Conservation (phyloP, 2,797 vertebrate genomes). For the Karalla daura region DNA sequence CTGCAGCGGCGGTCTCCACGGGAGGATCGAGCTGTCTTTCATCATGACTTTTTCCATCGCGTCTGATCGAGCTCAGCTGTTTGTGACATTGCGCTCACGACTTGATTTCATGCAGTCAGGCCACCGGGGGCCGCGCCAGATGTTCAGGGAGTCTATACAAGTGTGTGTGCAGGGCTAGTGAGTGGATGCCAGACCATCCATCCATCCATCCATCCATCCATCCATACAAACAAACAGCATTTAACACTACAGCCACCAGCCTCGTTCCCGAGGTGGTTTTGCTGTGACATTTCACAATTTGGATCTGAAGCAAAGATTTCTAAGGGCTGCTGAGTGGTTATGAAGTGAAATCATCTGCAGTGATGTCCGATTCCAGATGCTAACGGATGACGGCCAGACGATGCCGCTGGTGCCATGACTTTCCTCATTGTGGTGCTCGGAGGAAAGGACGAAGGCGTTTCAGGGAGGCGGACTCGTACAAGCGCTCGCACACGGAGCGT, state of each 20-base stretch:
- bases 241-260: background rate
- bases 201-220: background rate
- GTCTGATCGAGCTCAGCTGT: constrained; percentile 22
- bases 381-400: too few species aligned
- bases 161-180: background rate
- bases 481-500: too few species aligned
- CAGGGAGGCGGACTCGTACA: too few species aligned
- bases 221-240: background rate
- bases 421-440: constrained; percentile 15
- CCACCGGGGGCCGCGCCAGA: constrained; percentile 21
- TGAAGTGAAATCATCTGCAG: background rate
- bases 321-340: background rate
- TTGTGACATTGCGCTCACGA: background rate
- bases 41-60: background rate
- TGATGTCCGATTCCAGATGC: too few species aligned
- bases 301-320: constrained; percentile 1
- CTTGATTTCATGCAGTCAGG: constrained; percentile 2
- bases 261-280: background rate
- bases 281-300: background rate
- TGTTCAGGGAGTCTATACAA: constrained; percentile 22
- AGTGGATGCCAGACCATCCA: background rate
- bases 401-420: background rate
- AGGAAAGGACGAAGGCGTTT: too few species aligned
- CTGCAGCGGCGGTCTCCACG: background rate
- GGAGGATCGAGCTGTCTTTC: constrained; percentile 4